A percentile compares a stretch with the other conserved stretches of the same genome.
phyloP scores from a whole-genome alignment of 2,113 vertebrate genomes.

The Thermophis baileyi region DNA sequence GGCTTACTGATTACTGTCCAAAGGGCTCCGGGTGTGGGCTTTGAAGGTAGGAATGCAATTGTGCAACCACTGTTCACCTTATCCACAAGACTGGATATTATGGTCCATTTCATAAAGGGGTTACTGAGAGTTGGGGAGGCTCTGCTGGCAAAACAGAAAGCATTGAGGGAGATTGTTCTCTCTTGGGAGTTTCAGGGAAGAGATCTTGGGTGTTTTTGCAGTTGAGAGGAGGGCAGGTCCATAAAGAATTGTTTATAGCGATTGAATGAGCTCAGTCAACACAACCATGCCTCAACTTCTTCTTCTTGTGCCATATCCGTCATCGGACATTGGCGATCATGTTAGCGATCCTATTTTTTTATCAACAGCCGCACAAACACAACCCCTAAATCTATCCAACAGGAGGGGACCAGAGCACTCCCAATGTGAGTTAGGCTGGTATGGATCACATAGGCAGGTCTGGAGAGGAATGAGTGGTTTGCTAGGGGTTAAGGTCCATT shows the following conservation, averaged over 20 bases:
- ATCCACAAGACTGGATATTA: fast-evolving
- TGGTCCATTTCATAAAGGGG: neutral
- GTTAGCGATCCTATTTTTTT: no score
- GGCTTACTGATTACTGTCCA: neutral
- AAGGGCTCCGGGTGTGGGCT: neutral
- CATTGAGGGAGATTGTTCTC: neutral
- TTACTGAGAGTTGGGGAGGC: neutral
- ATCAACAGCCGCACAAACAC: neutral
- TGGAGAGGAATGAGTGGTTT: neutral
- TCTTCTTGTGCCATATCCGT: no score
- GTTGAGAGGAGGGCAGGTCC: no score
- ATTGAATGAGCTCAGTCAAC: neutral
- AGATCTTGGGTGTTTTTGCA: fast-evolving
- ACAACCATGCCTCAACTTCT: neutral
- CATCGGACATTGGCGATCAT: no score
- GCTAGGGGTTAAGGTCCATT: neutral
- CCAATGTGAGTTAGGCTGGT: neutral
- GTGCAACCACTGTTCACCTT: neutral
- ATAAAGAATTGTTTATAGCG: neutral
- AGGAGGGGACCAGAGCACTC: neutral
- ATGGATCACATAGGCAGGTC: neutral
- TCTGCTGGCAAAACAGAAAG: neutral
- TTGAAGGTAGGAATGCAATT: fast-evolving
- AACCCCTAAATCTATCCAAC: neutral
- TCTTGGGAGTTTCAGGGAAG: neutral